phyloP scores from a whole-genome alignment of 2,797 vertebrate genomes.

The Diplodus puntazzo region DNA sequence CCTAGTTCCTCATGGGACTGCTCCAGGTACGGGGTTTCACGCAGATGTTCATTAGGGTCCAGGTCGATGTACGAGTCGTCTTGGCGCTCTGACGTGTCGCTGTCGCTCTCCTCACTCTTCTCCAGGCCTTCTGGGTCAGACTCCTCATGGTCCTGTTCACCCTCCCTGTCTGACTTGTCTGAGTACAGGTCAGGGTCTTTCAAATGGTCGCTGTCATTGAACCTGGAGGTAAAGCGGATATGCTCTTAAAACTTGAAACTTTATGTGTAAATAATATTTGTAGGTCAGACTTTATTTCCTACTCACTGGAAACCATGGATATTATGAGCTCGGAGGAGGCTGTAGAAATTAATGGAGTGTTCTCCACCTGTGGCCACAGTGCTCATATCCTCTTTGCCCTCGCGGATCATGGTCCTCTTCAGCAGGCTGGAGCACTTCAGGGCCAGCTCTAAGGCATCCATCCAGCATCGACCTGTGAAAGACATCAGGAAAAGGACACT shows the following conservation, averaged over 20 bases:
- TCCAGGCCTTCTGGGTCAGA: slow-evolving; percentile 95
- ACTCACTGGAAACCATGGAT: slow-evolving; percentile 94
- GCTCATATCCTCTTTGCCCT: slow-evolving; percentile 94
- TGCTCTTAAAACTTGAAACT: fast-evolving
- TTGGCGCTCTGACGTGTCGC: slow-evolving; percentile 95
- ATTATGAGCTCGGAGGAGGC: slow-evolving; percentile 94
- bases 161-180: slow-evolving; percentile 97
- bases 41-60: slow-evolving; percentile 90
- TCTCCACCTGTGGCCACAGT: slow-evolving; percentile 83
- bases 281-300: not conserved
- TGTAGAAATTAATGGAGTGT: slow-evolving; percentile 94
- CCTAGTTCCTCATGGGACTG: slow-evolving; percentile 95
- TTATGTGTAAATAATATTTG: not conserved
- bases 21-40: slow-evolving; percentile 93
- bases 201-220: slow-evolving; percentile 95
- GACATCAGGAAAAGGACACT: not conserved
- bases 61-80: slow-evolving; percentile 94
- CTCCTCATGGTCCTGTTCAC: slow-evolving; percentile 95
- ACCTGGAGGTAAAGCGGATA: slow-evolving; percentile 76
- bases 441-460: slow-evolving; percentile 98
- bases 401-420: slow-evolving; percentile 97
- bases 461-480: slow-evolving; percentile 94
- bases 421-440: slow-evolving; percentile 97
- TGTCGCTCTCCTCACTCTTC: slow-evolving; percentile 98
- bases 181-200: slow-evolving; percentile 98